Evolutionary conservation across 2,888 invertebrate genomes (phyloP).

Genomic region (Leptura quadrifasciata): DNA sequence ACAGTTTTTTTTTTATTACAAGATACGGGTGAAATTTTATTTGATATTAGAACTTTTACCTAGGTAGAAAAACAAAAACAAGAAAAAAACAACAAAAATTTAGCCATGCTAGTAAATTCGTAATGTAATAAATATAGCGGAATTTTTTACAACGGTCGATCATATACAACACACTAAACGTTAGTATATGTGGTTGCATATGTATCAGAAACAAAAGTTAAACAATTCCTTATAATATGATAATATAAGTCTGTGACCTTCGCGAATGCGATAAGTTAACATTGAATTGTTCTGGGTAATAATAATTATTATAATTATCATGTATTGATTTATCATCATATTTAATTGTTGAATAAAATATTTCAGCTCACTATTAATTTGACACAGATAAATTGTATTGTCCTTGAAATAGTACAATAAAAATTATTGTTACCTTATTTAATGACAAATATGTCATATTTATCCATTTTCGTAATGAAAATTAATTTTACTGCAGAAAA

Average conservation of each 20-base stretch:
- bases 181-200: neutral
- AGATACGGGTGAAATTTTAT: too few species aligned
- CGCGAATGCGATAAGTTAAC: neutral
- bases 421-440: neutral
- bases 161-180: neutral
- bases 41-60: too few species aligned
- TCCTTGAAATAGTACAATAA: neutral
- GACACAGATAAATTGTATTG: neutral
- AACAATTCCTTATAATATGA: neutral
- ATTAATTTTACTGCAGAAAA: too few species aligned
- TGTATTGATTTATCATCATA: conserved; percentile 4
- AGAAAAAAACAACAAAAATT: too few species aligned
- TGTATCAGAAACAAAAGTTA: neutral
- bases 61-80: too few species aligned
- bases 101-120: too few species aligned
- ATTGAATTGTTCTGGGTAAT: neutral
- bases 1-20: too few species aligned
- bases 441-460: too few species aligned
- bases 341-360: conserved; percentile 3
- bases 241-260: neutral
- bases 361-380: neutral
- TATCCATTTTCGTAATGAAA: too few species aligned
- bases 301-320: neutral
- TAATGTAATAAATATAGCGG: too few species aligned
- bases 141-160: too few species aligned